Evolutionary conservation across 2,797 vertebrate genomes (phyloP).

Genomic region (Squalus acanthias): DNA sequence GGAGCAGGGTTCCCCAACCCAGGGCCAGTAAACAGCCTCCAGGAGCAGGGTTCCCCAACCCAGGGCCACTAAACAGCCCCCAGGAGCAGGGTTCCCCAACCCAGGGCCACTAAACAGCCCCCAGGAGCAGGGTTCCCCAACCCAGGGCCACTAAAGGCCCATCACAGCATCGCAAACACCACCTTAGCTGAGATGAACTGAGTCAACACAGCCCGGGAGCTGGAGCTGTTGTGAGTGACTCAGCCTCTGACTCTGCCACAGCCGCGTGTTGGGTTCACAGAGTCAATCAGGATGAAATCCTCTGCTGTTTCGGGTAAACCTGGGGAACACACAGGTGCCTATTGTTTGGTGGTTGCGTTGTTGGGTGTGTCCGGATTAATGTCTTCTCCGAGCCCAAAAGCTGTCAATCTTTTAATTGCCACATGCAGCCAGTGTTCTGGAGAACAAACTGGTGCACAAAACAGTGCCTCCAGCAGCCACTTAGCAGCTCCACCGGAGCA

Average conservation of each 20-base stretch:
- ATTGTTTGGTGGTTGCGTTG: not conserved
- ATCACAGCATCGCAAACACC: not conserved
- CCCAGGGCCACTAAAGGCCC: too few species aligned
- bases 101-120: too few species aligned
- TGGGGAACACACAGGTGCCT: not conserved
- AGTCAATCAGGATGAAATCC: not conserved
- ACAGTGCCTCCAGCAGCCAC: too few species aligned
- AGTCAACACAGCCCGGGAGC: not conserved
- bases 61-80: not conserved
- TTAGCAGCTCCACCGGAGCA: too few species aligned
- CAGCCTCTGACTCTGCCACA: too few species aligned
- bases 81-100: not conserved
- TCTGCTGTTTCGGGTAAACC: not conserved
- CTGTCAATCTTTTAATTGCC: not conserved
- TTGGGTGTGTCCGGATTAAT: not conserved
- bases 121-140: not conserved
- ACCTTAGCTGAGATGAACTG: too few species aligned
- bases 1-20: not conserved
- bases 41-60: not conserved
- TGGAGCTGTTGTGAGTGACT: too few species aligned
- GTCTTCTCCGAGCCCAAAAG: not conserved
- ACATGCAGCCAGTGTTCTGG: not conserved
- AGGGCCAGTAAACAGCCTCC: too few species aligned
- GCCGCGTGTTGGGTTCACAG: too few species aligned
- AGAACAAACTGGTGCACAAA: not conserved